A percentile compares a stretch with the other conserved stretches of the same genome.
These are phyloP conservation scores for Siniperca scherzeri DNA, from an alignment of 2,797 vertebrate genomes.

Conservation along the genomic window DNA sequence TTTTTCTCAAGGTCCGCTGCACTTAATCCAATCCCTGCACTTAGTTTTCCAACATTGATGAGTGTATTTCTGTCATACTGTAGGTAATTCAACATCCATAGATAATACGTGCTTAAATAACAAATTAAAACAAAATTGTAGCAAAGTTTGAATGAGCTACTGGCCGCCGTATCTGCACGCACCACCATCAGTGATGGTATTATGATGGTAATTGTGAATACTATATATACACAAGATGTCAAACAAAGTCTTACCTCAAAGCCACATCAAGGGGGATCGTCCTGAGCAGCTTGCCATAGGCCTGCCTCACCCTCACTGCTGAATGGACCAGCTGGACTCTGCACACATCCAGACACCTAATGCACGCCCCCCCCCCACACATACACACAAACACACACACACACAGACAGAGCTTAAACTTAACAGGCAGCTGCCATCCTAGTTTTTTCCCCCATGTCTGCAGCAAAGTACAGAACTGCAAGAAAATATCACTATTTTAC, in stretches of 20 bases:
- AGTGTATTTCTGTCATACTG: no score
- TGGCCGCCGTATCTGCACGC: no score
- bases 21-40: no score
- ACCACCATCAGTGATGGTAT: no score
- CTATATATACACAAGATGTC: background rate
- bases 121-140: no score
- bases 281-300: conserved; percentile 94
- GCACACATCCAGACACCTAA: conserved; percentile 96
- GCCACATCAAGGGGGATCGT: conserved; percentile 93
- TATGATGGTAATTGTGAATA: no score
- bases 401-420: background rate
- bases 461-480: background rate
- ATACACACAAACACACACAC: conserved; percentile 10
- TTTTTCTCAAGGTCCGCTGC: no score
- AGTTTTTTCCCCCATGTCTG: background rate
- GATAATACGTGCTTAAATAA: no score
- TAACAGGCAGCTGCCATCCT: background rate
- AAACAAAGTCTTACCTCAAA: conserved; percentile 87
- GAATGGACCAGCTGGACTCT: conserved; percentile 95
- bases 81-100: no score
- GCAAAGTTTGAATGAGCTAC: no score
- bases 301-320: conserved; percentile 92
- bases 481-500: background rate
- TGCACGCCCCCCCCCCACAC: background rate
- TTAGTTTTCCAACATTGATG: no score